These are phyloP conservation scores for Dysidea cf. avara DNA, from an alignment of 37 sponge, comb jelly and placozoan genomes.

Conservation along the genomic window DNA sequence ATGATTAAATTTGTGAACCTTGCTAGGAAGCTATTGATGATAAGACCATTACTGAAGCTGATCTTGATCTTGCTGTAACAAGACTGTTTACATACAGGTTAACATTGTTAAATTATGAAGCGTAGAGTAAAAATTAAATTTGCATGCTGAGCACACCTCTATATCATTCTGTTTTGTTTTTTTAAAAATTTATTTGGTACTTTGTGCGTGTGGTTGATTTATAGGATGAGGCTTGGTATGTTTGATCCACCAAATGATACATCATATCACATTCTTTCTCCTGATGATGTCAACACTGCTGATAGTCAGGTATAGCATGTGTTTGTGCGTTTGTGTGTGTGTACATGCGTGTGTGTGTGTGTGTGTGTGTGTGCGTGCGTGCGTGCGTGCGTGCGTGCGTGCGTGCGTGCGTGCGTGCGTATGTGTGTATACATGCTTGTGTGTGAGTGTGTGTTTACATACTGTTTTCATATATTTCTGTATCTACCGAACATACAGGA, in stretches of 20 bases:
- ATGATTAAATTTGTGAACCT: too few relatives aligned
- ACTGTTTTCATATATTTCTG: too few relatives aligned
- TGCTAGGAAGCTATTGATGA: constrained; percentile 65
- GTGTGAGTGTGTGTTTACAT: constrained; percentile 13
- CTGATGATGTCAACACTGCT: constrained; percentile 54
- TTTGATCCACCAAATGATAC: constrained; percentile 64
- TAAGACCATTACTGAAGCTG: constrained; percentile 41
- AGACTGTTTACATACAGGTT: constrained; percentile 62
- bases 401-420: background rate
- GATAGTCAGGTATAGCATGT: constrained; percentile 44
- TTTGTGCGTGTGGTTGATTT: background rate
- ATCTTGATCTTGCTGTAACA: constrained; percentile 51
- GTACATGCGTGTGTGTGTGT: background rate
- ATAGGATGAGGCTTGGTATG: constrained; percentile 65
- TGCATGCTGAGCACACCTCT: too few relatives aligned
- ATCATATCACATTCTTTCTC: constrained; percentile 47
- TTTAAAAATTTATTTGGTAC: background rate
- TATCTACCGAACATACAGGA: too few relatives aligned
- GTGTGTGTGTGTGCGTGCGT: constrained; percentile 11
- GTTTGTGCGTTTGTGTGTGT: too few relatives aligned
- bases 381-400: constrained; percentile 27
- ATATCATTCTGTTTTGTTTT: too few relatives aligned
- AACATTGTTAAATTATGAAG: background rate
- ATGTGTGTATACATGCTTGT: constrained; percentile 1
- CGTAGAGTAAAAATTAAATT: too few relatives aligned